Base-by-base conservation (phyloP, 1,140 invertebrate species). In the Acromyrmex echinatior region DNA sequence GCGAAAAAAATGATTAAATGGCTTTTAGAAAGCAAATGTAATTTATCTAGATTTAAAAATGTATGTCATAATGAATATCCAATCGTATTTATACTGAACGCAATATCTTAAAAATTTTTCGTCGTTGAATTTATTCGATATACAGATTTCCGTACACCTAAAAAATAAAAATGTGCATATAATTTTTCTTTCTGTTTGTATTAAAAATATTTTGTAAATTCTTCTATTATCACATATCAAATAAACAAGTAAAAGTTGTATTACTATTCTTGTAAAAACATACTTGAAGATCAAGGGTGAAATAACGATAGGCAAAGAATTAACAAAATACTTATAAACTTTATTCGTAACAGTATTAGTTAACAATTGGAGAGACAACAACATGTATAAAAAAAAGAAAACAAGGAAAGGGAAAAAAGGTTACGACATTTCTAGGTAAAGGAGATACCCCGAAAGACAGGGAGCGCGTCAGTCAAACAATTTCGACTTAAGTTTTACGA, bases 261-360 rank as follows among this genome's bases (percentile, higher is more conserved):
- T 63, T 49, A 78, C 16, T 3, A 16, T 60, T 77, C n/a, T 77
- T 60, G 58, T 60, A 39, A 16, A 63, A 51, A 65, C 4, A 49
- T 49, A 5, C 6, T 3, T 25, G 4, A 21, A 51, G n/a, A 28
- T 21, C 1, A 25, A 80, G 12, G 56, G 31, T 63, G 28, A 89
- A 87, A 79, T 63, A 62, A 45, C 73, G 9, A 39, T 45, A 76
- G 5, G 0, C 5, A 85, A 65, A 74, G 18, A 28, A 63, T 89
- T 93, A 95, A 94, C 92, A 93, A 93, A 94, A 93, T 93, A 94
- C 92, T 91, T 87, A 90, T 91, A 84, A 91, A 89, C 86, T 95
- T 95, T 94, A 94, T 94, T 93, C 80, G 80, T 92, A 92, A 93
- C 91, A 87, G 81, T 73, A 92, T 93, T 90, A 92, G 88, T 93